A percentile compares a stretch with the other conserved stretches of the same genome.
phyloP scores from a whole-genome alignment of 2,888 invertebrate genomes.

The Carterocephalus palaemon region DNA sequence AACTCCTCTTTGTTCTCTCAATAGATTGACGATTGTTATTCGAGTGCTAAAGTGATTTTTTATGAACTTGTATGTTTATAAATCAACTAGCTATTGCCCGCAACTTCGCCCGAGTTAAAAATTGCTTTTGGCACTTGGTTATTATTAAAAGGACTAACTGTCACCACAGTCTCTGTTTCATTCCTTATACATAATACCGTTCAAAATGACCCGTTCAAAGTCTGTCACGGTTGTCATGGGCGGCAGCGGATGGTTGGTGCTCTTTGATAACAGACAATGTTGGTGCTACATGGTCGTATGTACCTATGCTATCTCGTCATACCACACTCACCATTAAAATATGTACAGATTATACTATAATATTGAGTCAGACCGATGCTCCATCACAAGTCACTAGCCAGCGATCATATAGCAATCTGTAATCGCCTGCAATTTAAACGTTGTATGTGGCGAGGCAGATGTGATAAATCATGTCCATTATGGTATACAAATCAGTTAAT shows the following conservation, averaged over 20 bases:
- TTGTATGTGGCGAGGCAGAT: slow-evolving; percentile 17
- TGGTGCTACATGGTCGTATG: no score
- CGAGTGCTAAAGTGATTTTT: slow-evolving; percentile 5
- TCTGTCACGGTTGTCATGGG: no score
- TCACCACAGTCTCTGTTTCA: no score
- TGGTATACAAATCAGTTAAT: slow-evolving; percentile 24
- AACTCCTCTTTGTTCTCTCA: neutral
- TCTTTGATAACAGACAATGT: no score
- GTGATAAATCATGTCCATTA: slow-evolving; percentile 25
- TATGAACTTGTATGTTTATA: slow-evolving; percentile 7
- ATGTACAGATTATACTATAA: no score
- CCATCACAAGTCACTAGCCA: slow-evolving; percentile 14
- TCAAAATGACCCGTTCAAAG: no score
- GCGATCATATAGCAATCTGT: slow-evolving; percentile 22
- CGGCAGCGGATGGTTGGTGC: no score
- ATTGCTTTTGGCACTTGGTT: neutral
- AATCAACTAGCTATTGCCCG: neutral
- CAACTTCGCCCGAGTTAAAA: no score
- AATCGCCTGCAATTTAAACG: slow-evolving; percentile 18
- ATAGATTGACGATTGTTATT: neutral
- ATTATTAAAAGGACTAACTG: neutral
- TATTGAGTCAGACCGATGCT: no score
- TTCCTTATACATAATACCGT: no score
- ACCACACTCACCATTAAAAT: no score
- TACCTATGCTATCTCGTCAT: neutral